These are phyloP conservation scores for Propsilocerus akamusi DNA, from an alignment of 1,140 invertebrate genomes.

Conservation along the genomic window DNA sequence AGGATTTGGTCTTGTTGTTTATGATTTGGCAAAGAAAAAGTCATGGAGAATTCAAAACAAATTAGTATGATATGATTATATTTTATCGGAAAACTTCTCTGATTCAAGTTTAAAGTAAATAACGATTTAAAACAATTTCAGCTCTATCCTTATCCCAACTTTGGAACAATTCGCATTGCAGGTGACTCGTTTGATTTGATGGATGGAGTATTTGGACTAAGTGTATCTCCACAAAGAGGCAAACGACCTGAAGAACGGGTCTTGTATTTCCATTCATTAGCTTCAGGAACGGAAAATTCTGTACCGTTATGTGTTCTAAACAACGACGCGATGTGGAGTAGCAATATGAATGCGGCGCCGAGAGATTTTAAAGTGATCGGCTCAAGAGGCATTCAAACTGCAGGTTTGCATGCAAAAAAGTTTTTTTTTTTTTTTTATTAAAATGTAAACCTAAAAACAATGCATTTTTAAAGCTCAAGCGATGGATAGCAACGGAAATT, in stretches of 20 bases:
- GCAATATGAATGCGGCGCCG: slow-evolving; percentile 17
- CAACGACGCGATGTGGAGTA: slow-evolving; percentile 24
- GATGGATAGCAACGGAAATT: slow-evolving; percentile 28
- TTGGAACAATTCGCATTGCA: slow-evolving; percentile 39
- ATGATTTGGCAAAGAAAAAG: slow-evolving; percentile 30
- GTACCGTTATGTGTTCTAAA: slow-evolving; percentile 30
- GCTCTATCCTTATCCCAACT: slow-evolving; percentile 36
- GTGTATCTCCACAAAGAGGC: slow-evolving; percentile 15
- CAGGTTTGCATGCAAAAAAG: neutral
- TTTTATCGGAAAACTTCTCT: neutral
- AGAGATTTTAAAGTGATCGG: slow-evolving; percentile 23
- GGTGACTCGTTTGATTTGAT: slow-evolving; percentile 44
- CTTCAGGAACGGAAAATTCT: slow-evolving; percentile 31
- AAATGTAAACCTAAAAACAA: neutral
- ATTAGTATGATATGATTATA: slow-evolving; percentile 21
- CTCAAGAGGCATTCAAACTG: neutral
- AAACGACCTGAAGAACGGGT: slow-evolving; percentile 7
- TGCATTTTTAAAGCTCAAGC: slow-evolving; percentile 18
- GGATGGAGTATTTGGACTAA: slow-evolving; percentile 51
- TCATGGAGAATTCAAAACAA: slow-evolving; percentile 44
- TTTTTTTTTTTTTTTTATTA: neutral
- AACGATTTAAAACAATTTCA: too few species aligned
- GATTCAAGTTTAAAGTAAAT: neutral
- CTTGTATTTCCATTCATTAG: slow-evolving; percentile 38
- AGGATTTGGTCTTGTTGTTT: slow-evolving; percentile 39